A percentile compares a stretch with the other conserved stretches of the same genome.
Evolutionary conservation across 1,140 invertebrate species (phyloP).

Genomic region (Oncopeltus fasciatus): DNA sequence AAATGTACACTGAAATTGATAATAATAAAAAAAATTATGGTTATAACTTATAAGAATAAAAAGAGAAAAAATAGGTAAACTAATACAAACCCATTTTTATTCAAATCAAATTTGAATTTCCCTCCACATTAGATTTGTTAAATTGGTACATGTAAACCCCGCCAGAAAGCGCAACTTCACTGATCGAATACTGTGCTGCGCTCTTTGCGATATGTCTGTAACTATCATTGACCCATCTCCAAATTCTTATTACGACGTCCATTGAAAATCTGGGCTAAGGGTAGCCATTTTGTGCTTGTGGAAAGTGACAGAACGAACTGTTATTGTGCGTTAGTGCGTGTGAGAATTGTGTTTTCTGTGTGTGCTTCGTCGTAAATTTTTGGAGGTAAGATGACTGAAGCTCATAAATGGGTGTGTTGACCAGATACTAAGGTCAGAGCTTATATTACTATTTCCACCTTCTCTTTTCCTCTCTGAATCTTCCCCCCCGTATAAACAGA

Average conservation of each 20-base stretch:
- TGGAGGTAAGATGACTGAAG: conserved; percentile 10
- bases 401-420: conserved; percentile 16
- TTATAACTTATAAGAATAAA: too few species aligned
- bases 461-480: conserved; percentile 12
- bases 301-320: conserved; percentile 14
- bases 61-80: too few species aligned
- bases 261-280: conserved; percentile 25
- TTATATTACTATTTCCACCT: conserved; percentile 3
- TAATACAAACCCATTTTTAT: too few species aligned
- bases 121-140: too few species aligned
- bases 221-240: conserved; percentile 29
- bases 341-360: conserved; percentile 7
- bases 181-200: conserved; percentile 9
- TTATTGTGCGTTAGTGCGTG: conserved; percentile 1
- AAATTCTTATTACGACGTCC: conserved; percentile 24
- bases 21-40: too few species aligned
- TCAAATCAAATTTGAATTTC: too few species aligned
- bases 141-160: too few species aligned
- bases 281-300: conserved; percentile 25
- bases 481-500: conserved; percentile 23
- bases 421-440: conserved; percentile 7
- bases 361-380: conserved; percentile 6
- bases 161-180: neutral
- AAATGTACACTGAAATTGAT: too few species aligned
- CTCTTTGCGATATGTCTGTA: conserved; percentile 22